These are phyloP conservation scores for Apodemia mormo DNA, from an alignment of 2,888 invertebrate species.

Conservation along the genomic window DNA sequence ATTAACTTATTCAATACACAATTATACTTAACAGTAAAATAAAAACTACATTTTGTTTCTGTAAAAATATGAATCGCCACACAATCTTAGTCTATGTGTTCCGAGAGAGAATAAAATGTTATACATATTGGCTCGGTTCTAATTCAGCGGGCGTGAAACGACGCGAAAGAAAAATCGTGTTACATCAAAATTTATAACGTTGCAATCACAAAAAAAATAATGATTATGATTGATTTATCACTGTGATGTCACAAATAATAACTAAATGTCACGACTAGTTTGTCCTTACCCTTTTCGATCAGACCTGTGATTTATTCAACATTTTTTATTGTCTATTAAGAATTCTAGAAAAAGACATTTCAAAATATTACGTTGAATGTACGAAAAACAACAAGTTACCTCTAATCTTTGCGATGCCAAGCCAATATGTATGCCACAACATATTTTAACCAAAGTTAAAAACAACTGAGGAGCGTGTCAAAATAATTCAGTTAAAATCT, in stretches of 20 bases:
- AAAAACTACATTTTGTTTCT: conserved; percentile 59
- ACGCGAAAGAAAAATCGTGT: too few relatives aligned
- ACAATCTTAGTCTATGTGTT: conserved; percentile 65
- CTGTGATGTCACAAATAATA: too few relatives aligned
- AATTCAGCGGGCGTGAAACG: neutral
- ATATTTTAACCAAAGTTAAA: conserved; percentile 19
- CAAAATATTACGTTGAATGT: too few relatives aligned
- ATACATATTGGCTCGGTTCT: neutral
- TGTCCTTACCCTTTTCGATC: neutral
- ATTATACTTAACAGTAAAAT: conserved; percentile 44
- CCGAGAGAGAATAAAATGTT: conserved; percentile 50
- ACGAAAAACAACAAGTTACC: too few relatives aligned
- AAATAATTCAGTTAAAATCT: conserved; percentile 59
- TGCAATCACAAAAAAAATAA: too few relatives aligned
- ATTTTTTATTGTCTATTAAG: neutral
- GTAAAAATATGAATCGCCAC: conserved; percentile 74
- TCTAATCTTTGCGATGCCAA: neutral
- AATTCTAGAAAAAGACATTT: too few relatives aligned
- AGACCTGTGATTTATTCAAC: neutral
- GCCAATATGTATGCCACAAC: neutral
- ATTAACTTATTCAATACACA: conserved; percentile 62
- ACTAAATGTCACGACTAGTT: too few relatives aligned
- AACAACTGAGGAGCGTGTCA: conserved; percentile 29
- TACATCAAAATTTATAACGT: too few relatives aligned
- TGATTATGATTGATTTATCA: too few relatives aligned